Evolutionary conservation across 2,113 vertebrate species (phyloP), one percentile per base, ranked within the genome.

Genomic region (Aptenodytes forsteri): DNA sequence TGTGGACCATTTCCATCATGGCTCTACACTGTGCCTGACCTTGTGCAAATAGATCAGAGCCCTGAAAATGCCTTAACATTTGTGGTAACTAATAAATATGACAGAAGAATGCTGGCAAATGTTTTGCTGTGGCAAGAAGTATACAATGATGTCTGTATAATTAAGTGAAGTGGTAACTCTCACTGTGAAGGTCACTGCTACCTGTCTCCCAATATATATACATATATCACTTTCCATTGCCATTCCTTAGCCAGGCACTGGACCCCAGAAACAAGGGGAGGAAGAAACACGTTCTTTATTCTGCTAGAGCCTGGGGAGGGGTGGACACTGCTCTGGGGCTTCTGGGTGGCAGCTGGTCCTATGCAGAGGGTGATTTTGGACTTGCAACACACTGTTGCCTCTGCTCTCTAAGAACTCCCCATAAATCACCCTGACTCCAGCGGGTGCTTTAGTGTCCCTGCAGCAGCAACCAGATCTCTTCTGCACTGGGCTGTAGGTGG

Each of bases 351-450:
- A 38, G 29, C 27, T 82, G 13, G 30, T 89, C 34, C 27, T 32
- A 36, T 8, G 16, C 27, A 84, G 64, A 42, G 10, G 19, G 9
- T n/a, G 42, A 56, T 72, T 69, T 40, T 87, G 54, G 47, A 54
- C 16, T n/a, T 30, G 12, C 9, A 50, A 36, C 20, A 44, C 16
- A n/a, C 0, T 0, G 5, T 11, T 49, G 47, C 16, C 23, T 62
- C 36, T 52, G 29, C 9, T 88, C 9, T 58, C 29, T 10, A 34
- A 46, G 62, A 69, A 7, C 9, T 52, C 12, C 15, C 36, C 8
- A 5, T 58, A 56, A 61, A 42, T 79, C 36, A 73, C 16, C 11
- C 55, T 32, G 61, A 58, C 15, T 16, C 22, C 46, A 54, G 20
- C 6, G 16, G 16, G 23, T 52, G 49, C 34, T 47, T 78, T 47